A percentile compares a stretch with the other conserved stretches of the same genome.
These are phyloP conservation scores for Apomyelois bistriatella DNA, from an alignment of 2,888 invertebrate genomes.

Conservation along the genomic window DNA sequence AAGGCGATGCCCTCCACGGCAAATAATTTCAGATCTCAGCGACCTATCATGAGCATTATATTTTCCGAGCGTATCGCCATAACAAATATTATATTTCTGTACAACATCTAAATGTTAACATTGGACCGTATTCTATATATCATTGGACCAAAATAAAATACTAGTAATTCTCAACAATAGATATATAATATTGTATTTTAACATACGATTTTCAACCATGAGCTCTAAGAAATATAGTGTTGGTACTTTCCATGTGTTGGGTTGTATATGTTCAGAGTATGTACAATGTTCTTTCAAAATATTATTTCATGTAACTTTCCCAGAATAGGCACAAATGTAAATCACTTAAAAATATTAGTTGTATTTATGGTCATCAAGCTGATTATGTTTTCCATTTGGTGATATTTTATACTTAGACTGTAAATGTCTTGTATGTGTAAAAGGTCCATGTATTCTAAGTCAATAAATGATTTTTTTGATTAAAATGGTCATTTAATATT, in stretches of 20 bases:
- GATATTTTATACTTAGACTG: background rate
- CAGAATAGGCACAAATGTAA: conserved; percentile 33
- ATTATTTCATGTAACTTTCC: conserved; percentile 15
- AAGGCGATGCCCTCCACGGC: conserved; percentile 20
- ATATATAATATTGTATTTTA: conserved; percentile 54
- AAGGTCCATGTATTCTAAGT: background rate
- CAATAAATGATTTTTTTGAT: background rate
- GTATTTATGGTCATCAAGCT: conserved; percentile 15
- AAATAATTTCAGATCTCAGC: conserved; percentile 9
- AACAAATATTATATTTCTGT: conserved; percentile 45
- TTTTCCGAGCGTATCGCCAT: conserved; percentile 35
- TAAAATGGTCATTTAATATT: conserved; percentile 5
- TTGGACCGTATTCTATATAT: conserved; percentile 61
- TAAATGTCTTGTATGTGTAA: background rate
- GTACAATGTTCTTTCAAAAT: conserved; percentile 30
- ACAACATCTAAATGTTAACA: conserved; percentile 58
- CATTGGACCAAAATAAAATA: conserved; percentile 74
- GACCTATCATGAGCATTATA: conserved; percentile 18
- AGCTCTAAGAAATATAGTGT: conserved; percentile 45
- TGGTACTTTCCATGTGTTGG: conserved; percentile 30
- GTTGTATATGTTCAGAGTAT: conserved; percentile 26
- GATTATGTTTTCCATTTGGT: conserved; percentile 11
- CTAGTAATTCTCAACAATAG: conserved; percentile 69
- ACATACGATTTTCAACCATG: conserved; percentile 47
- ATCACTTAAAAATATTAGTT: conserved; percentile 17